Base-by-base conservation (phyloP, 1,140 invertebrate species). In the Lanistes nyassanus region DNA sequence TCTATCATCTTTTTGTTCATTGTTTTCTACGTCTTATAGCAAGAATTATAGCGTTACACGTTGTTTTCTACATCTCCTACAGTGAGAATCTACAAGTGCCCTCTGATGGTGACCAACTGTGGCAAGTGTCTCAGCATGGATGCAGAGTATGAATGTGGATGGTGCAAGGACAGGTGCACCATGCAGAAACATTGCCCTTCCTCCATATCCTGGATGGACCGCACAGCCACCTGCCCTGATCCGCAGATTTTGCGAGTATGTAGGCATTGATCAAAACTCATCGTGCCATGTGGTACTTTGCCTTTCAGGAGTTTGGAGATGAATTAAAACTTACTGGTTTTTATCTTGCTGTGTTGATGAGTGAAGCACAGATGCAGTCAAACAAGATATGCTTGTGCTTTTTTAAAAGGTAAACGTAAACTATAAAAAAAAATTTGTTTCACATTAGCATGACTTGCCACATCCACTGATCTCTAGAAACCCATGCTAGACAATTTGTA, bases 81-180 rank as follows among this genome's bases (percentile, higher is more conserved):
- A 88, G 87, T 88, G 5, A 79, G 81, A 13, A 84, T 88, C 60
- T 89, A 85, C 81, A 88, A 89, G 77, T 89, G 87, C 73, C 76
- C 75, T 16, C 74, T 81, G 23, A 85, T 89, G 85, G 88, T 87
- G 51, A 83, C 81, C n/a, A 86, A 86, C 78, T 89, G 88, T 76
- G 88, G 88, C 31, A 81, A 84, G 71, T 89, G 88, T 75, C 79
- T 88, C 19, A 85, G 80, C 39, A 81, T 87, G 79, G 86, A 87
- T 55, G 29, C 82, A 0, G 84, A 85, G 67, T 87, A 86, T 64
- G 80, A 87, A 29, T 89, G 88, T 84, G 88, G 87, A n/a, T 89
- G 88, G 88, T 89, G 88, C 74, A 70, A 71, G 11, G 69, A 65
- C 16, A 66, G 47, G n/a, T 87, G 85, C 65, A 82, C 80, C 11